phyloP scores from a whole-genome alignment of 2,113 vertebrate species.

The Syngnathus floridae region DNA sequence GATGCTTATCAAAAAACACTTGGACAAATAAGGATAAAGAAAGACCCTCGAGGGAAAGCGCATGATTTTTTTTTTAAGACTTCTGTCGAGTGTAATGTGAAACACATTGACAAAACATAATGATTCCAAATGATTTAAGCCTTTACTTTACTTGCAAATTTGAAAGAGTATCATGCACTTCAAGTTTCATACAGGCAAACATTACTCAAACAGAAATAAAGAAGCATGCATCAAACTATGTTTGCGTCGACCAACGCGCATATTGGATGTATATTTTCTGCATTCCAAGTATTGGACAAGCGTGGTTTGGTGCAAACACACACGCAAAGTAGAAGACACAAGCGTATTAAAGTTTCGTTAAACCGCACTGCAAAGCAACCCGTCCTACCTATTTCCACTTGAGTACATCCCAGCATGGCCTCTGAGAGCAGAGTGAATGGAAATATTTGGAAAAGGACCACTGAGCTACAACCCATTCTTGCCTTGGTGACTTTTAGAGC shows the following conservation, averaged over 20 bases:
- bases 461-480: neutral
- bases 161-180: neutral
- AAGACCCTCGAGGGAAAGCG: constrained; percentile 26
- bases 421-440: constrained; percentile 60
- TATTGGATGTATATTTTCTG: neutral
- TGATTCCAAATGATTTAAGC: neutral
- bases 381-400: constrained; percentile 70
- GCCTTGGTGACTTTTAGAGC: neutral
- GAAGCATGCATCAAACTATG: constrained; percentile 41
- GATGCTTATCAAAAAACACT: constrained; percentile 18
- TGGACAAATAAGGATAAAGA: constrained; percentile 33
- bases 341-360: constrained; percentile 26
- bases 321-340: constrained; percentile 29
- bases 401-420: constrained; percentile 67
- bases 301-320: constrained; percentile 30
- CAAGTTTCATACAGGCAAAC: neutral
- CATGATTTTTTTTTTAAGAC: constrained; percentile 38
- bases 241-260: constrained; percentile 19
- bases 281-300: constrained; percentile 13
- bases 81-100: neutral
- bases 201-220: constrained; percentile 3
- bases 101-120: too few species aligned
- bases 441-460: constrained; percentile 15
- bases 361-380: constrained; percentile 54
- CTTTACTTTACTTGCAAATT: neutral